Evolutionary conservation across 2,797 vertebrate genomes (phyloP).

Genomic region (Buphagus erythrorhynchus): DNA sequence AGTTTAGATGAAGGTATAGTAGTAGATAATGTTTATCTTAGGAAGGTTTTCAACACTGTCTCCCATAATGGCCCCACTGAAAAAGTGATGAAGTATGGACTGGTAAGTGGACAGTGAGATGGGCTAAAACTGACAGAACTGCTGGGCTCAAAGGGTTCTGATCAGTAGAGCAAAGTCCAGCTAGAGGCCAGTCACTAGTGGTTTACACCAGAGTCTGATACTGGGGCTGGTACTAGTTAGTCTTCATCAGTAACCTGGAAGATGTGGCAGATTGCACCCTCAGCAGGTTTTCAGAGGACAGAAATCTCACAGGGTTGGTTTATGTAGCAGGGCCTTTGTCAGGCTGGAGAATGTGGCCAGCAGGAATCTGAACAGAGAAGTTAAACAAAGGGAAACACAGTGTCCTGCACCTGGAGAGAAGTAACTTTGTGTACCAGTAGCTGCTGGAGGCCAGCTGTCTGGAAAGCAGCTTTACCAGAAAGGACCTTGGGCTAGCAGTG

Average conservation of each 20-base stretch:
- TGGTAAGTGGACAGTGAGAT: not conserved
- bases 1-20: not conserved
- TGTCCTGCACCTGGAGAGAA: not conserved
- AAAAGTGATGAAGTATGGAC: not conserved
- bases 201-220: not conserved
- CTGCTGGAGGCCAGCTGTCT: not conserved
- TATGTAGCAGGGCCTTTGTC: not conserved
- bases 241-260: not conserved
- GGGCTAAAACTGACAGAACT: not conserved
- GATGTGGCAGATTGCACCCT: not conserved
- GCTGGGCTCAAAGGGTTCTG: not conserved
- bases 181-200: not conserved
- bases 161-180: not conserved
- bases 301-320: not conserved
- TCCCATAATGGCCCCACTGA: not conserved
- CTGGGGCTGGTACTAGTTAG: not conserved
- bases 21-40: not conserved
- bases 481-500: not conserved
- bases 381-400: not conserved
- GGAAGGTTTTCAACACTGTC: not conserved
- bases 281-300: not conserved
- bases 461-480: not conserved
- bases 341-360: not conserved
- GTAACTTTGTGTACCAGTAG: not conserved
- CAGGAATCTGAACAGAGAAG: not conserved